Percentiles rank a stretch among this genome's conserved stretches.
These are phyloP conservation scores for Sycophaga agraensis DNA, from an alignment of 1,140 invertebrate genomes.

Conservation along the genomic window DNA sequence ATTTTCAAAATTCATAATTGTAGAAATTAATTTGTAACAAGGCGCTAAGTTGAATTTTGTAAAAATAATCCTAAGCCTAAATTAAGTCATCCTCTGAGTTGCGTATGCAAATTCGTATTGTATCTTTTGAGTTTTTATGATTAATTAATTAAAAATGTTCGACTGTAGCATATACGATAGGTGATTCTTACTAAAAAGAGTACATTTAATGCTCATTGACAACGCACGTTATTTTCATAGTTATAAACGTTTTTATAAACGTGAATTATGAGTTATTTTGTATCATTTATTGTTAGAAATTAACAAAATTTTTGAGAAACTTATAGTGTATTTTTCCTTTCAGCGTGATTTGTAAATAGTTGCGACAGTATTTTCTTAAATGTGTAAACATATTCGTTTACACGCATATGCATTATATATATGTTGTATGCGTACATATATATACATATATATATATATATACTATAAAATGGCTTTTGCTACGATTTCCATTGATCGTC, in stretches of 20 bases:
- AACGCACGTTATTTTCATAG: not conserved
- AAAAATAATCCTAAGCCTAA: not conserved
- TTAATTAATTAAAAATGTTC: not conserved
- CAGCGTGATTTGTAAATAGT: constrained; percentile 12
- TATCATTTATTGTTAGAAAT: not conserved
- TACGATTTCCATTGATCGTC: no score
- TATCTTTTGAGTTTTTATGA: no score
- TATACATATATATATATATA: no score
- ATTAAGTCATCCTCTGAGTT: no score
- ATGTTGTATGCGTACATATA: no score
- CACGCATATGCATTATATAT: no score
- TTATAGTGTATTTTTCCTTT: not conserved
- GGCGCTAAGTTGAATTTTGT: no score
- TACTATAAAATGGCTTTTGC: no score
- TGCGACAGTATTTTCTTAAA: not conserved
- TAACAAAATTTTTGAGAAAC: not conserved
- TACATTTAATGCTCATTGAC: not conserved
- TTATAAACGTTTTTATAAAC: not conserved
- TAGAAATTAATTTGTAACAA: no score
- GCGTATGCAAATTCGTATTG: no score
- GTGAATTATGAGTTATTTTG: not conserved
- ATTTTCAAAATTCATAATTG: no score
- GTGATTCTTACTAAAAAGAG: not conserved
- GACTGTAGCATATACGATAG: not conserved
- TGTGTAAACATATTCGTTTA: constrained; percentile 4